These are phyloP conservation scores for Holothuria scabra DNA, from an alignment of 53 echinoderm and acorn worm species.

Conservation along the genomic window DNA sequence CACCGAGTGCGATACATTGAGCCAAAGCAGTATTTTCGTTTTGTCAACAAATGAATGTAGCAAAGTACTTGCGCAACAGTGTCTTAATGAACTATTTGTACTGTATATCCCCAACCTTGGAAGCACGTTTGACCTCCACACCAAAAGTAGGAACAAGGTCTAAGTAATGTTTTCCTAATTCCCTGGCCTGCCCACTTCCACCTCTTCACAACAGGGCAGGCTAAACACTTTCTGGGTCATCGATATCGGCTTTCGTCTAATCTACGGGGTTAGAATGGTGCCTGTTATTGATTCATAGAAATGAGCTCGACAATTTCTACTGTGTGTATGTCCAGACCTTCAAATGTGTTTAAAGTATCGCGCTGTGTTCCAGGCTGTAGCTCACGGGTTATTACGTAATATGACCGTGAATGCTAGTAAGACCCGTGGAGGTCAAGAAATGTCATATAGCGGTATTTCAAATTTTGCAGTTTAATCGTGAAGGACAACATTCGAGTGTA, in stretches of 20 bases:
- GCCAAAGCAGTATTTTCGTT: too few species aligned
- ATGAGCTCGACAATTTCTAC: not conserved
- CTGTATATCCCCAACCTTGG: too few species aligned
- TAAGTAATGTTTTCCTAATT: constrained; percentile 45
- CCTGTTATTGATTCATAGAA: constrained; percentile 14
- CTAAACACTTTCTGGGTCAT: constrained; percentile 34
- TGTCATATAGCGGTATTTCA: too few species aligned
- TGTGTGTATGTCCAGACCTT: not conserved
- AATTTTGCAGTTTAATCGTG: too few species aligned
- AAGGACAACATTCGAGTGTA: too few species aligned
- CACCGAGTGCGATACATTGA: too few species aligned
- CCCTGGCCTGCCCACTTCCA: constrained; percentile 25
- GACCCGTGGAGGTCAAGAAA: too few species aligned
- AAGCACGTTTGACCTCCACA: constrained; percentile 31
- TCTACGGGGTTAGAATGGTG: constrained; percentile 9
- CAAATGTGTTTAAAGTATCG: constrained; percentile 18
- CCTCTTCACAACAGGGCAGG: not conserved
- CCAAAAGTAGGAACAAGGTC: constrained; percentile 38
- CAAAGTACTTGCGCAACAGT: too few species aligned
- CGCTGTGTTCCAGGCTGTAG: constrained; percentile 27
- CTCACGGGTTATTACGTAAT: constrained; percentile 14
- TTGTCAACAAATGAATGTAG: too few species aligned
- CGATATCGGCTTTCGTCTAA: constrained; percentile 35
- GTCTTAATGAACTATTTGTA: too few species aligned
- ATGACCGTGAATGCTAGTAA: constrained; percentile 10